phyloP scores from a whole-genome alignment of 92 coral and sea anemone genomes.

The Scolanthus callimorphus region DNA sequence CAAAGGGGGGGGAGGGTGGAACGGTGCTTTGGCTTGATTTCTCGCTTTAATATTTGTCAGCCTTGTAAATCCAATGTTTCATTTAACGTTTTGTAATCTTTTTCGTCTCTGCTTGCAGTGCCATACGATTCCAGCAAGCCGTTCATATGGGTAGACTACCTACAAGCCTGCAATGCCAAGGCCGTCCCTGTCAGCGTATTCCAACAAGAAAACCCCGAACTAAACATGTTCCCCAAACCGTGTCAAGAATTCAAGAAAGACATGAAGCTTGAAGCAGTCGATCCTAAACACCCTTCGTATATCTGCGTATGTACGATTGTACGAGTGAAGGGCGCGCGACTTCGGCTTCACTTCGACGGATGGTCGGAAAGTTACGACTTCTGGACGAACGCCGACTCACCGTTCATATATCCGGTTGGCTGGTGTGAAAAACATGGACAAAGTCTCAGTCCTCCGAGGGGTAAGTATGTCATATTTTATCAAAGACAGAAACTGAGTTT shows the following conservation, averaged over 20 bases:
- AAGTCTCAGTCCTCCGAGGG: constrained; percentile 83
- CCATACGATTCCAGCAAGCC: constrained; percentile 75
- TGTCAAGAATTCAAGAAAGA: constrained; percentile 77
- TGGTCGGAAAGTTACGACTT: constrained; percentile 99
- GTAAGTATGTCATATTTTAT: constrained; percentile 45
- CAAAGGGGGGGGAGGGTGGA: too few species aligned
- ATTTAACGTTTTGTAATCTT: too few species aligned
- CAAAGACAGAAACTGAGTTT: too few species aligned
- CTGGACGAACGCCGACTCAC: constrained; percentile 95
- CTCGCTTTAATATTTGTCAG: too few species aligned
- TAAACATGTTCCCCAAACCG: constrained; percentile 59
- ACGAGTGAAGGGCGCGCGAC: constrained; percentile 86
- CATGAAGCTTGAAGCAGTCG: constrained; percentile 94
- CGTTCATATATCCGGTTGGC: constrained; percentile 84
- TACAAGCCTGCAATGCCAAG: constrained; percentile 46
- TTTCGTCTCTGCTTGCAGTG: too few species aligned
- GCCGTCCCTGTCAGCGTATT: constrained; percentile 63
- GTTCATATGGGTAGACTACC: constrained; percentile 71
- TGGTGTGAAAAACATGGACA: constrained; percentile 92
- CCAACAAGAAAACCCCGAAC: constrained; percentile 69
- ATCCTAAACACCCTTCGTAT: constrained; percentile 94
- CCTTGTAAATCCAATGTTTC: too few species aligned
- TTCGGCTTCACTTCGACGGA: constrained; percentile 95
- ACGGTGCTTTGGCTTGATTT: too few species aligned
- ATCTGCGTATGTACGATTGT: constrained; percentile 96